A percentile compares a stretch with the other conserved stretches of the same genome.
phyloP scores from a whole-genome alignment of 2,797 vertebrate species.

The Tangara arthus region DNA sequence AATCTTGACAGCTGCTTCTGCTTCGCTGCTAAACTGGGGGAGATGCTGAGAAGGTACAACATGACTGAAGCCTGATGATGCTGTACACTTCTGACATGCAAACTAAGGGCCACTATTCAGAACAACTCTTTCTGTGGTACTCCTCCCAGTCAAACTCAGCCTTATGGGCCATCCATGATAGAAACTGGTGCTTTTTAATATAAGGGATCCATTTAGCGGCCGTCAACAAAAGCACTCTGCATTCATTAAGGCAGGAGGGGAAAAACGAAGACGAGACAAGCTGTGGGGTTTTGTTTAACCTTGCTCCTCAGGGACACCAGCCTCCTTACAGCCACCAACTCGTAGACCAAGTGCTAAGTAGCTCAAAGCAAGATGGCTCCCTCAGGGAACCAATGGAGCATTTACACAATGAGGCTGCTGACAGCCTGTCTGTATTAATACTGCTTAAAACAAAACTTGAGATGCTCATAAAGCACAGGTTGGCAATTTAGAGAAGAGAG shows the following conservation, averaged over 20 bases:
- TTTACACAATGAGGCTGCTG: background rate
- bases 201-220: background rate
- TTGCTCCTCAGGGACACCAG: background rate
- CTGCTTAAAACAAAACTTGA: constrained; percentile 29
- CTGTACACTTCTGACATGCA: background rate
- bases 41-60: constrained; percentile 19
- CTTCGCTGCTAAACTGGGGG: fast-evolving
- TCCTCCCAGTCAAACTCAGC: background rate
- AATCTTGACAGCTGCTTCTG: constrained; percentile 20
- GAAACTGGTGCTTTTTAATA: background rate
- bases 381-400: background rate
- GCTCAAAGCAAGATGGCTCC: constrained; percentile 26
- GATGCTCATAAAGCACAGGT: background rate
- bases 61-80: background rate
- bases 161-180: background rate
- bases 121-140: background rate
- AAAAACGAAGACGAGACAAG: background rate
- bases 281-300: constrained; percentile 27
- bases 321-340: background rate
- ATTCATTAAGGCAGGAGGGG: background rate
- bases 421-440: constrained; percentile 39
- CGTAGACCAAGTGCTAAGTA: constrained; percentile 13
- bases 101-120: background rate
- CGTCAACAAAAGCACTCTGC: background rate
- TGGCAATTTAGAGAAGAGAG: constrained; percentile 3